Conservation (phyloP, 2,888 invertebrate genomes). For the Coecobrya sp. region DNA sequence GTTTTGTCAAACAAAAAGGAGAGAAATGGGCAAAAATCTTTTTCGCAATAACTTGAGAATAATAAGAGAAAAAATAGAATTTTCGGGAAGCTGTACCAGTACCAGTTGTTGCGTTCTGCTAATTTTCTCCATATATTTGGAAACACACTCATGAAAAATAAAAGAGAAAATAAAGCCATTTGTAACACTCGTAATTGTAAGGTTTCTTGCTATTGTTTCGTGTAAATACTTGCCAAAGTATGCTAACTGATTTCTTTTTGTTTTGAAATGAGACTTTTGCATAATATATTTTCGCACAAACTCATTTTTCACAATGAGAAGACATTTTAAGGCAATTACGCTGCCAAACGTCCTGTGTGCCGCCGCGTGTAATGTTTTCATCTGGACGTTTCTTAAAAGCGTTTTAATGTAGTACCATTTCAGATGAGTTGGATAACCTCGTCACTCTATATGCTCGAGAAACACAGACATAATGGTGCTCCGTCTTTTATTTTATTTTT, state of each 20-base stretch:
- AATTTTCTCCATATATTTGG: constrained; percentile 15
- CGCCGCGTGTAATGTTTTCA: constrained; percentile 27
- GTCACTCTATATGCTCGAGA: not conserved
- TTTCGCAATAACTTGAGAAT: constrained; percentile 8
- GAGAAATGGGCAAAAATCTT: not conserved
- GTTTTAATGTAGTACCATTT: constrained; percentile 43
- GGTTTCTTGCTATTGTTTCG: not conserved
- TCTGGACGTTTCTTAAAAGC: constrained; percentile 34
- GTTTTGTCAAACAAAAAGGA: not conserved
- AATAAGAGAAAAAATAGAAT: not conserved
- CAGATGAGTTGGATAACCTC: constrained; percentile 35
- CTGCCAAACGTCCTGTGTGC: constrained; percentile 15
- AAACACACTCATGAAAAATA: not conserved
- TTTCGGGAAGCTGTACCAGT: not conserved
- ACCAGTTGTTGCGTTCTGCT: constrained; percentile 16
- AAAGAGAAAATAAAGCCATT: no score
- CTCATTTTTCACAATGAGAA: constrained; percentile 22
- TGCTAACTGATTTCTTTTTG: not conserved
- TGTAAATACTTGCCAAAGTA: not conserved
- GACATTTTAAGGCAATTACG: constrained; percentile 25
- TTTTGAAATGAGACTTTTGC: not conserved
- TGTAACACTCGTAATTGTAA: not conserved
- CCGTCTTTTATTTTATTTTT: not conserved
- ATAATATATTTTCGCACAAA: not conserved
- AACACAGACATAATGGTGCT: not conserved